Evolutionary conservation across 2,113 vertebrate species (phyloP).

Genomic region (Danio rerio): DNA sequence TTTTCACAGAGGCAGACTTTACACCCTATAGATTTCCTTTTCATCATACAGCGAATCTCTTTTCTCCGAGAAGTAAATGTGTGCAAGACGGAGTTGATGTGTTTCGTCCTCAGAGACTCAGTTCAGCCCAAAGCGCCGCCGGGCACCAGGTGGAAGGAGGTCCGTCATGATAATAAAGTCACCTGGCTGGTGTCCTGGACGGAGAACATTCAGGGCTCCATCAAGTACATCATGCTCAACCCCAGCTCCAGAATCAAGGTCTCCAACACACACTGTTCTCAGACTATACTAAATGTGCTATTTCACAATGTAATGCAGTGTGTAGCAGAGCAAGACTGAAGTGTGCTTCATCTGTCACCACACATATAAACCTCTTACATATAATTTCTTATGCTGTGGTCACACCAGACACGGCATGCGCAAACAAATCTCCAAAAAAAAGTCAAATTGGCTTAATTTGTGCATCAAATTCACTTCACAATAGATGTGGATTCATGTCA

Average conservation of each 20-base stretch:
- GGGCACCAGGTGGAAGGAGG: constrained; percentile 94
- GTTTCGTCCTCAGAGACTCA: constrained; percentile 81
- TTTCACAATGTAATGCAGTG: not conserved
- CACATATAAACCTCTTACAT: not conserved
- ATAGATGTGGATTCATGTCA: too few species aligned
- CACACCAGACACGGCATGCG: too few species aligned
- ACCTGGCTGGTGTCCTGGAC: constrained; percentile 98
- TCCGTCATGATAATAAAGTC: constrained; percentile 95
- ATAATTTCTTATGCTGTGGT: too few species aligned
- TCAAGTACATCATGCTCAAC: constrained; percentile 98
- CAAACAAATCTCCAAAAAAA: too few species aligned
- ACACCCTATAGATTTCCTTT: too few species aligned
- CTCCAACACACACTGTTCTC: not conserved
- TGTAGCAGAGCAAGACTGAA: not conserved
- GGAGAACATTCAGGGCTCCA: constrained; percentile 96
- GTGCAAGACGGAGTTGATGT: not conserved
- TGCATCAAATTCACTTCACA: too few species aligned
- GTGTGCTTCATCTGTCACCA: not conserved
- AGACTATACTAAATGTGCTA: not conserved
- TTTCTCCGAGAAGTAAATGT: not conserved
- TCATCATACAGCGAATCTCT: too few species aligned
- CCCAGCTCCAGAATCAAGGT: constrained; percentile 98
- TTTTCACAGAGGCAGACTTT: too few species aligned
- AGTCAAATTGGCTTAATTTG: too few species aligned
- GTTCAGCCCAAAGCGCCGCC: constrained; percentile 88